Percentiles rank a stretch among this genome's conserved stretches.
Conservation (phyloP, 35 echinoderm and acorn worm genomes). For the Ophiothrix spiculata region DNA sequence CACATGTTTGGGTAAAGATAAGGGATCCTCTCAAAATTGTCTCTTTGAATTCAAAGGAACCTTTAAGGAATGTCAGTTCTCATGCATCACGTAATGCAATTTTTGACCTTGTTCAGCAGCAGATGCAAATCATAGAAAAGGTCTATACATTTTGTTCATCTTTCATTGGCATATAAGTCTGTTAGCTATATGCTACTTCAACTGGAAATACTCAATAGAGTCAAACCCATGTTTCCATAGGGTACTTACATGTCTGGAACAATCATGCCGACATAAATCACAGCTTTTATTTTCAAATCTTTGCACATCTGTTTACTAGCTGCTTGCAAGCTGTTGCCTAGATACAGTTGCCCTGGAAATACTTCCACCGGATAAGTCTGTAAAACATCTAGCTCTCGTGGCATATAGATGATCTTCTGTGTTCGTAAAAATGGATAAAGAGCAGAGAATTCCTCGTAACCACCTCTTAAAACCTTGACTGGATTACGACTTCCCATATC, state of each 20-base stretch:
- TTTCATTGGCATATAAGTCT: no score
- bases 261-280: slow-evolving; percentile 18
- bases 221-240: no score
- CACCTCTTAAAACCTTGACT: slow-evolving; percentile 80
- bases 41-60: no score
- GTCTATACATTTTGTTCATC: no score
- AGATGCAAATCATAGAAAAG: no score
- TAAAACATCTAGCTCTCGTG: slow-evolving; percentile 76
- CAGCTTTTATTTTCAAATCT: slow-evolving; percentile 86
- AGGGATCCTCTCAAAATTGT: no score
- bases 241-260: slow-evolving; percentile 27
- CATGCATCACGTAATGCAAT: no score
- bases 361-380: slow-evolving; percentile 90
- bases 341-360: slow-evolving; percentile 81
- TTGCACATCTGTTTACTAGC: slow-evolving; percentile 64
- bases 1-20: no score
- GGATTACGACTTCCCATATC: slow-evolving; percentile 90
- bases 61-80: no score
- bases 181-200: no score
- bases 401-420: slow-evolving; percentile 98
- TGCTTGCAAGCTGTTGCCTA: slow-evolving; percentile 68
- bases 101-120: no score
- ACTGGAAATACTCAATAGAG: no score
- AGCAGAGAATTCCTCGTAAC: slow-evolving; percentile 97
- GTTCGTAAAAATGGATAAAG: slow-evolving; percentile 93